Conservation (phyloP, 2,113 vertebrate species). For the Calyptomena viridis region DNA sequence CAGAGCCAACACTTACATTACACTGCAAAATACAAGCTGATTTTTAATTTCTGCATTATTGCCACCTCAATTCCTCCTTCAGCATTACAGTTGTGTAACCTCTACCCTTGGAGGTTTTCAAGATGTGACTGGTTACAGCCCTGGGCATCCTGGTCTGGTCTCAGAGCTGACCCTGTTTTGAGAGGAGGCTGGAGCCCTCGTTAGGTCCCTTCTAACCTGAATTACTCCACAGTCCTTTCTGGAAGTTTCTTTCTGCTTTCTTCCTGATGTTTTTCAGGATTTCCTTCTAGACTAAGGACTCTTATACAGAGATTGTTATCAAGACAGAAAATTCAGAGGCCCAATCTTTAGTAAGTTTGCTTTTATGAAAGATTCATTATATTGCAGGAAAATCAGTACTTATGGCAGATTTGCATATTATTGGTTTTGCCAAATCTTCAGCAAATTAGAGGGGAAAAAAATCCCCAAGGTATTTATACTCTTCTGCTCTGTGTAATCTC, state of each 20-base stretch:
- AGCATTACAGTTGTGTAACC: not conserved
- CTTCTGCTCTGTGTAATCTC: not conserved
- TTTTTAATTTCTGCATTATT: not conserved
- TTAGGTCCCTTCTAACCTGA: not conserved
- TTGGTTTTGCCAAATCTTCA: not conserved
- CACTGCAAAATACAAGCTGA: not conserved
- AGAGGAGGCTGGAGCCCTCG: not conserved
- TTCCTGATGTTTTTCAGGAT: not conserved
- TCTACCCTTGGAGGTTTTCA: not conserved
- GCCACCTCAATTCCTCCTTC: not conserved
- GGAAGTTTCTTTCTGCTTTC: not conserved
- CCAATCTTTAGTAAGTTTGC: not conserved
- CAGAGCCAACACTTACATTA: not conserved
- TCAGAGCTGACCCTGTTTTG: not conserved
- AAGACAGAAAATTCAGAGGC: not conserved
- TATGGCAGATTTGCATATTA: not conserved
- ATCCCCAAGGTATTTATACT: fast-evolving
- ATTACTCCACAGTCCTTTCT: not conserved
- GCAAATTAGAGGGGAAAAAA: not conserved
- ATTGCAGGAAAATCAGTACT: not conserved
- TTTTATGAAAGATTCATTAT: not conserved
- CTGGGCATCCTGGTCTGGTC: not conserved
- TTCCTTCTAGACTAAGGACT: not conserved
- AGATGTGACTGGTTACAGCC: not conserved
- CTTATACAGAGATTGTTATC: not conserved